Conservation (phyloP, 1,140 invertebrate genomes). For the Carcinoscorpius rotundicauda region DNA sequence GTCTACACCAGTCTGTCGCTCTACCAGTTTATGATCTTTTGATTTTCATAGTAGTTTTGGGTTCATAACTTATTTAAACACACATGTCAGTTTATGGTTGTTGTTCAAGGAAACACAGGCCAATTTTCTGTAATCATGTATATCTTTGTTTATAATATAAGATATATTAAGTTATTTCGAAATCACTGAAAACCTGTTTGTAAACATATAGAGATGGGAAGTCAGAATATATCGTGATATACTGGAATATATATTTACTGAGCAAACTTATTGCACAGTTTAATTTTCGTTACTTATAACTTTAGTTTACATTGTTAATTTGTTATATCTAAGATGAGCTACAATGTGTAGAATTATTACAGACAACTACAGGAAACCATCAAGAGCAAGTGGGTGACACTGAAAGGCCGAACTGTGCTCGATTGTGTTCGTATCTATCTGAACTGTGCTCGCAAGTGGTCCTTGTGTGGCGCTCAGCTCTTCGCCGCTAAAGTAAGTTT, state of each 20-base stretch:
- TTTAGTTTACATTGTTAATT: neutral
- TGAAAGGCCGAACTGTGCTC: constrained; percentile 65
- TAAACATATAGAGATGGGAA: neutral
- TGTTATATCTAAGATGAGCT: neutral
- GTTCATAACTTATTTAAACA: too few relatives aligned
- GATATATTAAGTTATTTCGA: too few relatives aligned
- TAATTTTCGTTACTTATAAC: neutral
- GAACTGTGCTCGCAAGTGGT: constrained; percentile 90
- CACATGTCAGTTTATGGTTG: too few relatives aligned
- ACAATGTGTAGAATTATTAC: neutral
- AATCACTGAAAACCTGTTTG: neutral
- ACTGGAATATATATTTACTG: neutral
- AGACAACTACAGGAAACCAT: constrained; percentile 17
- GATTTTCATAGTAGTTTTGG: too few relatives aligned
- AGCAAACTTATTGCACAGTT: neutral
- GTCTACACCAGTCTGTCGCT: too few relatives aligned
- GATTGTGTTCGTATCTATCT: constrained; percentile 92
- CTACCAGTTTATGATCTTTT: too few relatives aligned
- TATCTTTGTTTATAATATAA: too few relatives aligned
- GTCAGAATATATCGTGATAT: neutral
- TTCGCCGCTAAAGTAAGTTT: constrained; percentile 58
- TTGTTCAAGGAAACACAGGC: too few relatives aligned
- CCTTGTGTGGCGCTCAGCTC: constrained; percentile 80
- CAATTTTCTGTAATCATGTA: too few relatives aligned
- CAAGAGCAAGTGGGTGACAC: constrained; percentile 65